These are phyloP conservation scores for Troides oblongomaculatus DNA, from an alignment of 2,888 invertebrate genomes.

Conservation along the genomic window DNA sequence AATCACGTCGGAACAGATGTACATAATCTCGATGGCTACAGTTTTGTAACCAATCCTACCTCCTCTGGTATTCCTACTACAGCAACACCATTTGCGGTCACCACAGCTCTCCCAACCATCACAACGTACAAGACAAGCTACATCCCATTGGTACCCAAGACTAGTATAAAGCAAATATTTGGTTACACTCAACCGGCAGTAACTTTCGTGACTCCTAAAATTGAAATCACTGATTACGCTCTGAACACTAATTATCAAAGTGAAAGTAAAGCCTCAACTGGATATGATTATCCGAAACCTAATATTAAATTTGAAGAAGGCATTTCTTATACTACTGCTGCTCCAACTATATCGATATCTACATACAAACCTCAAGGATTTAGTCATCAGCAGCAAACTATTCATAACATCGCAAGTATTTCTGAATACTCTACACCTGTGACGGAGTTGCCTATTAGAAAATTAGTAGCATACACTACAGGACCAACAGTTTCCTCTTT, in stretches of 20 bases:
- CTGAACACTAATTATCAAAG: slow-evolving; percentile 54
- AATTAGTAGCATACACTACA: slow-evolving; percentile 67
- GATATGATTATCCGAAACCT: slow-evolving; percentile 54
- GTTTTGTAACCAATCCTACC: slow-evolving; percentile 64
- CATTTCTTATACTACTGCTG: slow-evolving; percentile 55
- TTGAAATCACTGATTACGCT: slow-evolving; percentile 53
- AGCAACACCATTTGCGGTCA: slow-evolving; percentile 63
- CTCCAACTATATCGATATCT: slow-evolving; percentile 57
- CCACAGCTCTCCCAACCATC: slow-evolving; percentile 57
- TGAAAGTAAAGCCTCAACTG: slow-evolving; percentile 42
- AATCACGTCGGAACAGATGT: slow-evolving; percentile 62
- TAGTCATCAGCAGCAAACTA: slow-evolving; percentile 58
- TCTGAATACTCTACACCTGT: slow-evolving; percentile 61
- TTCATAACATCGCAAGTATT: slow-evolving; percentile 55
- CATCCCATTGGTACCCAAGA: slow-evolving; percentile 62
- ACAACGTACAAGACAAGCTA: slow-evolving; percentile 63
- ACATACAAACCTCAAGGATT: slow-evolving; percentile 62
- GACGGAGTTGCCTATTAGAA: slow-evolving; percentile 65
- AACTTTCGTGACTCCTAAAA: slow-evolving; percentile 56
- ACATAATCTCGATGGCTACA: slow-evolving; percentile 61
- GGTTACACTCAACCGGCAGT: slow-evolving; percentile 67
- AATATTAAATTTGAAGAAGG: slow-evolving; percentile 65
- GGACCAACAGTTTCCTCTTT: slow-evolving; percentile 50
- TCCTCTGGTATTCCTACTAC: slow-evolving; percentile 70
- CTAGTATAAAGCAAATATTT: slow-evolving; percentile 68